Evolutionary conservation across 92 coral and sea anemone species (phyloP), one percentile per base, ranked within the genome.

Genomic region (Actinostola sp.): DNA sequence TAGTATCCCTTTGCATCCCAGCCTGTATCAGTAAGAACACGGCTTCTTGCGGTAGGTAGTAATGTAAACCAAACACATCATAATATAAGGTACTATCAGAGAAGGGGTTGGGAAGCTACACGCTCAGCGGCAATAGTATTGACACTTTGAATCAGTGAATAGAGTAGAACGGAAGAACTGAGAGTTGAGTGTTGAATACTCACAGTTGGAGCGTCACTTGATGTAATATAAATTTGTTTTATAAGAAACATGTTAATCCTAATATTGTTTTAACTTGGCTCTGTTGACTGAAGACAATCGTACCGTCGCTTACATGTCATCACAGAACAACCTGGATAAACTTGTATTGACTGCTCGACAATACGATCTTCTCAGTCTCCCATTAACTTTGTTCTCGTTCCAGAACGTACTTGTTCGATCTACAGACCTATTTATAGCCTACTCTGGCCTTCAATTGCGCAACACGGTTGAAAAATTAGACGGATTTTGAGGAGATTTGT

Each of bases 241-340:
- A 27, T 19, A 57, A 30, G 63, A 57, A 57, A 57, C 36, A 27
- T 12, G 11, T 20, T 30, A 57, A 57, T 57, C 63, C 21, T 57
- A 27, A 57, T 57, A 57, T 57, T 25, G 39, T 57, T 57, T 53
- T 53, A 53, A 53, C 59, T 53, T 53, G 59, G 15, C 59, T 14
- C 6, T 53, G 59, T 53, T 20, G 59, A 53, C 59, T 10, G 59
- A 53, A 25, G 27, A 2, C 59, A 5, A 16, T 53, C 59, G 59
- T n/a, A 1, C 27, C 59, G 31, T 20, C 28, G 59, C 20, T 53
- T 53, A 53, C 28, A 9, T 53, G 28, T 36, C 42, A 53, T n/a
- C 59, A 53, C 11, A 8, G 19, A 11, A n/a, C n/a, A n/a, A n/a
- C n/a, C n/a, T n/a, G n/a, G n/a, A n/a, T n/a, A n/a, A n/a, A n/a